Conservation (phyloP, 1,140 invertebrate species). For the Hormaphis cornu region DNA sequence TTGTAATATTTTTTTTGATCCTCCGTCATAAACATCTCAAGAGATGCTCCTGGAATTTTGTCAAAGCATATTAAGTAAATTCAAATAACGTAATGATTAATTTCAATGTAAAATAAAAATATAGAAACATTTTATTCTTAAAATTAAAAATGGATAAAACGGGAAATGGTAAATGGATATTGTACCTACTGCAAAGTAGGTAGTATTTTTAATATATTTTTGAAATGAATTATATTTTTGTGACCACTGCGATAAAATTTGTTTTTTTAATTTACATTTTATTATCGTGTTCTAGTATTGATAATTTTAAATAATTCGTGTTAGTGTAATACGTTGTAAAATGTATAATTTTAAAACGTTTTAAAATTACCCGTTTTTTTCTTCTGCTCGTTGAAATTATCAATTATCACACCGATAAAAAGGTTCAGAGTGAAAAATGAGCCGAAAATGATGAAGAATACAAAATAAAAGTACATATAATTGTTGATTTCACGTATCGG, state of each 20-base stretch:
- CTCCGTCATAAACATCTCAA: constrained; percentile 99
- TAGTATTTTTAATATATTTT: too few species aligned
- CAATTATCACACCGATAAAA: constrained; percentile 97
- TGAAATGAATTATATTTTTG: too few species aligned
- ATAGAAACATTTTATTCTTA: too few species aligned
- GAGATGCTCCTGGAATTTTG: constrained; percentile 75
- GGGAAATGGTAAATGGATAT: too few species aligned
- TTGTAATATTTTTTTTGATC: constrained; percentile 99
- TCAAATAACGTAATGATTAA: too few species aligned
- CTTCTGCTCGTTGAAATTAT: constrained; percentile 98
- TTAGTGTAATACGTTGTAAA: too few species aligned
- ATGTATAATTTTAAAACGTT: not conserved
- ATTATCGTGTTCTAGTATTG: too few species aligned
- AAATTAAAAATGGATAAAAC: too few species aligned
- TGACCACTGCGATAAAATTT: too few species aligned
- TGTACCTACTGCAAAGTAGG: not conserved
- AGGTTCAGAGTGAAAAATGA: constrained; percentile 96
- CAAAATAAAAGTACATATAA: constrained; percentile 97
- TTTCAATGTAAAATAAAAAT: too few species aligned
- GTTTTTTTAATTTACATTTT: too few species aligned
- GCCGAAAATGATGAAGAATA: constrained; percentile 94
- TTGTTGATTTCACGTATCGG: constrained; percentile 88
- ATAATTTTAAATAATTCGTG: too few species aligned
- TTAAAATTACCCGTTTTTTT: constrained; percentile 64
- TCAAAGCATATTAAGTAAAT: not conserved